These are phyloP conservation scores for Bradysia coprophila DNA, from an alignment of 1,140 invertebrate species.

Conservation along the genomic window DNA sequence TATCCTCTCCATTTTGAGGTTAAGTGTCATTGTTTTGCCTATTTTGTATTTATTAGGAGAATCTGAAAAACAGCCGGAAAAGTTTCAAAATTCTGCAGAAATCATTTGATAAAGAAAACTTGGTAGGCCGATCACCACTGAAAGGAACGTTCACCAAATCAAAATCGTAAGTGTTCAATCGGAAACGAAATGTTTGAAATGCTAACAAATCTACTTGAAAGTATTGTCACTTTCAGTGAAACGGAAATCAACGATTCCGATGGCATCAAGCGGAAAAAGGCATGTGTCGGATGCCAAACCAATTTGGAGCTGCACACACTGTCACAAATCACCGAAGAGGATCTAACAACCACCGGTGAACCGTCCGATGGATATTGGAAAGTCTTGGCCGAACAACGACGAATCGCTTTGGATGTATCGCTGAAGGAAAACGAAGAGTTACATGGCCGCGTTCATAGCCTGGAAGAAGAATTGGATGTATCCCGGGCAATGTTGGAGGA, in stretches of 20 bases:
- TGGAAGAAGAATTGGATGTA: constrained; percentile 37
- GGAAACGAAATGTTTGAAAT: background rate
- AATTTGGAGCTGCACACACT: constrained; percentile 9
- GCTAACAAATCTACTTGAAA: background rate
- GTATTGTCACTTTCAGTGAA: background rate
- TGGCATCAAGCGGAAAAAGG: constrained; percentile 20
- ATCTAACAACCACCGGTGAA: constrained; percentile 32
- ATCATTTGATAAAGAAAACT: constrained; percentile 38
- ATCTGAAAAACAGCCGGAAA: constrained; percentile 28
- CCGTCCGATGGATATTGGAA: constrained; percentile 43
- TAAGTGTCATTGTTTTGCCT: constrained; percentile 4
- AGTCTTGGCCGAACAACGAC: constrained; percentile 36
- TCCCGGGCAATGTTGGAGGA: constrained; percentile 41
- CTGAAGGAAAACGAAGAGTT: constrained; percentile 34
- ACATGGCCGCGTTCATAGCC: constrained; percentile 25
- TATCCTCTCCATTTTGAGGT: background rate
- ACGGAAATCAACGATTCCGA: background rate
- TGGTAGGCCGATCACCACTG: constrained; percentile 25
- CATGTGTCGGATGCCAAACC: constrained; percentile 18
- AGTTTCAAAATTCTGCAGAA: constrained; percentile 35
- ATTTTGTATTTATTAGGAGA: constrained; percentile 17
- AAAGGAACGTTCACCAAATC: constrained; percentile 13
- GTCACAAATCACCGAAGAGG: constrained; percentile 21
- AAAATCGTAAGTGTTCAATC: constrained; percentile 8
- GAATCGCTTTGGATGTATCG: constrained; percentile 32